These are phyloP conservation scores for Onychostoma macrolepis DNA, from an alignment of 2,113 vertebrate species.

Conservation along the genomic window DNA sequence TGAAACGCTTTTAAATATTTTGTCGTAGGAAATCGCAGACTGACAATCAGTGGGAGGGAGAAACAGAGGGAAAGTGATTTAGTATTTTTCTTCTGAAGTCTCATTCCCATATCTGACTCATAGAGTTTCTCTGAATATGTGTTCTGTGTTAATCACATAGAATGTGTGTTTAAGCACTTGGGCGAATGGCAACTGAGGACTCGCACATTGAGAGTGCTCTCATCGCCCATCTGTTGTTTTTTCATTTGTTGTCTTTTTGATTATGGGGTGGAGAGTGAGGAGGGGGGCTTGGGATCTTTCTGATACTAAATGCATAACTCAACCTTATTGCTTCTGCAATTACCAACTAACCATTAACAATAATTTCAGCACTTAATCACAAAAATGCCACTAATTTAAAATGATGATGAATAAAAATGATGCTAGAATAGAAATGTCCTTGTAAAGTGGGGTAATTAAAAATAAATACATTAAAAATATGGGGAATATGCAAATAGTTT, in stretches of 20 bases:
- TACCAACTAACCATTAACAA: constrained; percentile 45
- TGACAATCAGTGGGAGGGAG: constrained; percentile 30
- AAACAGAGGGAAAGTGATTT: neutral
- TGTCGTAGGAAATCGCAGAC: constrained; percentile 48
- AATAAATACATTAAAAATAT: neutral
- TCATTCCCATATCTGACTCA: constrained; percentile 43
- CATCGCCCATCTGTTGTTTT: constrained; percentile 64
- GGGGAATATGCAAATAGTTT: neutral
- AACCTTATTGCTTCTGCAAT: constrained; percentile 36
- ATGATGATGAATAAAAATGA: constrained; percentile 31
- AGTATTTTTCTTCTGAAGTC: neutral
- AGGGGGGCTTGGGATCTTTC: neutral
- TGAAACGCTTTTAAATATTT: constrained; percentile 45
- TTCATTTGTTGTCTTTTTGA: constrained; percentile 59
- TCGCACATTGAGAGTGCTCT: constrained; percentile 56
- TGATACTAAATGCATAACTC: constrained; percentile 47
- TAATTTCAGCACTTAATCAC: constrained; percentile 47
- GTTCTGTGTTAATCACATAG: constrained; percentile 14
- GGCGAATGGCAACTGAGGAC: constrained; percentile 58
- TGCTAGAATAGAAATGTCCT: constrained; percentile 3
- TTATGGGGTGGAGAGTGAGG: constrained; percentile 38
- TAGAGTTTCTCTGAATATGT: constrained; percentile 35
- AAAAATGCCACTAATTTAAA: constrained; percentile 44
- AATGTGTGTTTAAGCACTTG: constrained; percentile 49
- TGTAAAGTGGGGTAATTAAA: neutral